Evolutionary conservation across 2,797 vertebrate genomes (phyloP), one percentile per base, ranked within the genome.

Genomic region (Triplophysa bombifrons): DNA sequence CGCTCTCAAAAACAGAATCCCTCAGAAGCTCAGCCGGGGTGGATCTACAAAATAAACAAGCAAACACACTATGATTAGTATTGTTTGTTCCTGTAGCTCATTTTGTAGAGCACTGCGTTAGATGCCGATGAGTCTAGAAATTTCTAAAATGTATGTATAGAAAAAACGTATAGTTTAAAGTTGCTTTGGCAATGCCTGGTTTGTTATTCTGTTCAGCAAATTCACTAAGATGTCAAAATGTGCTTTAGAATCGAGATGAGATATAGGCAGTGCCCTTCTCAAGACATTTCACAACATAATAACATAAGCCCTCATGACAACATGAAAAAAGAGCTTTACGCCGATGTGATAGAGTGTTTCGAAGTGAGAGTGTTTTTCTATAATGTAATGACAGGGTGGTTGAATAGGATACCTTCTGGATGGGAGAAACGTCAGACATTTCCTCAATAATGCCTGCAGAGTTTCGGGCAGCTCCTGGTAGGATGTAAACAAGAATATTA

Each of bases 381-480:
- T 19, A 44, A 76, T 38, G 2, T 5, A 76, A 34, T 44, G 4
- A 65, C 34, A 17, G 30, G 72, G 12, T 68, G 22, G 12, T 6
- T 44, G 8, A n/a, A 66, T 6, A 22, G 69, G 85, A 90, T 93
- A 95, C 98, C 98, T 95, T 90, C 94, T 96, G 38, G 95, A 96
- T 86, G 97, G 96, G 2, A 94, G 94, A 89, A 98, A 99, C 0
- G 93, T 97, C 86, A 99, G 92, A 86, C 97, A 98, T 90, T 96
- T 98, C 89, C 94, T 95, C 89, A 99, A 92, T 75, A 99, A 91
- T 83, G 86, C 67, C 2, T 92, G 68, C 78, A 94, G 84, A 83
- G 92, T 95, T 90, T 95, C 95, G 61, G 96, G 93, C 84, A 98
- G 91, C 44, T 93, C 95, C 98, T 99, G 87, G 69, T 76, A 60